Evolutionary conservation across 1,140 invertebrate genomes (phyloP).

Genomic region (Ladona fulva): DNA sequence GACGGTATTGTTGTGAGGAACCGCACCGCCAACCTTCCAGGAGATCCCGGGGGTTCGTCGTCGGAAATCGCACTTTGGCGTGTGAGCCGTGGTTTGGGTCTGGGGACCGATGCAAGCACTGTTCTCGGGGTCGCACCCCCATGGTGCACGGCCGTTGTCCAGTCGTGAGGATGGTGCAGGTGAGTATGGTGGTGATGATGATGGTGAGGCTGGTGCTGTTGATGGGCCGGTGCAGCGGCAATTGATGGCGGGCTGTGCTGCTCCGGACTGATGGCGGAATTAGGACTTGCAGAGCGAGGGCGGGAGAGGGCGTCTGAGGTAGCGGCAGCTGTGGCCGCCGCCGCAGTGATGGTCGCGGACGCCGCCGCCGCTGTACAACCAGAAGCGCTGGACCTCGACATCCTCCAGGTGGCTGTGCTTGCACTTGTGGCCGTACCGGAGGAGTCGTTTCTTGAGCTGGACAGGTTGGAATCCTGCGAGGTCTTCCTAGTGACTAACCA

Average conservation of each 20-base stretch:
- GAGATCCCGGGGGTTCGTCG: slow-evolving; percentile 55
- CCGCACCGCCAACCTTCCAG: slow-evolving; percentile 50
- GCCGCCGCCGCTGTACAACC: slow-evolving; percentile 24
- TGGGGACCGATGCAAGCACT: slow-evolving; percentile 23
- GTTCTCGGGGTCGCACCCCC: slow-evolving; percentile 20
- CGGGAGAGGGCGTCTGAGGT: not conserved
- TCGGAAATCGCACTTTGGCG: slow-evolving; percentile 65
- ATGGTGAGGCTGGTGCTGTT: slow-evolving; percentile 20
- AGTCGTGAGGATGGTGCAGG: slow-evolving; percentile 26
- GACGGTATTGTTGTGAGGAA: slow-evolving; percentile 72
- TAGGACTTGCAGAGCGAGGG: not conserved
- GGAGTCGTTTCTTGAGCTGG: slow-evolving; percentile 66
- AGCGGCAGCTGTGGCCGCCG: not conserved
- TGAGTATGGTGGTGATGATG: slow-evolving; percentile 29
- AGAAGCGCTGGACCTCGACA: slow-evolving; percentile 64
- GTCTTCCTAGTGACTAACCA: slow-evolving; percentile 83
- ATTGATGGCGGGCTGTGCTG: not conserved
- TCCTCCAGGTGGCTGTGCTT: slow-evolving; percentile 74
- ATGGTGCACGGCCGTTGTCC: slow-evolving; percentile 1
- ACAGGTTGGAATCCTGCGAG: slow-evolving; percentile 40
- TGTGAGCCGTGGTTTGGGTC: slow-evolving; percentile 57
- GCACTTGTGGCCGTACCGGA: slow-evolving; percentile 76
- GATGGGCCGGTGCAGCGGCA: not conserved
- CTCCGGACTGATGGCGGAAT: slow-evolving; percentile 28
- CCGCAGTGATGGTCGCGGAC: not conserved